Evolutionary conservation across 2,888 invertebrate genomes (phyloP).

Genomic region (Punctoribates punctum): DNA sequence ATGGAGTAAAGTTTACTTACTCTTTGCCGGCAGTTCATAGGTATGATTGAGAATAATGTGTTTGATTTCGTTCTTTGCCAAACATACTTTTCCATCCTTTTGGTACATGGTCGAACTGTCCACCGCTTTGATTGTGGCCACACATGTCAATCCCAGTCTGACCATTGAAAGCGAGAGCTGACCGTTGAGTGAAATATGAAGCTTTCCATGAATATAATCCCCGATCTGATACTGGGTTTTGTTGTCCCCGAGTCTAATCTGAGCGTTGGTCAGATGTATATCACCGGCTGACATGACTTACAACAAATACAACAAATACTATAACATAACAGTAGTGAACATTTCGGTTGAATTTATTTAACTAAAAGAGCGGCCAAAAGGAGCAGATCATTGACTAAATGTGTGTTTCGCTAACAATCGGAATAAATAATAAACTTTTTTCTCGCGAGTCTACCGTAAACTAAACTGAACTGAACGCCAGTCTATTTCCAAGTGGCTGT

Average conservation of each 20-base stretch:
- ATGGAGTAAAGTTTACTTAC: slow-evolving; percentile 2
- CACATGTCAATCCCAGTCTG: slow-evolving; percentile 8
- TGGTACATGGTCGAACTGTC: not conserved
- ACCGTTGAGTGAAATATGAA: slow-evolving; percentile 17
- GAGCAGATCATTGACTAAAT: not conserved
- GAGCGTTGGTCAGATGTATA: slow-evolving; percentile 16
- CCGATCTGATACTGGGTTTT: slow-evolving; percentile 17
- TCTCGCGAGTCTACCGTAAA: not conserved
- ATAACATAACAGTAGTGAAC: not conserved
- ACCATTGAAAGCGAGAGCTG: slow-evolving; percentile 3
- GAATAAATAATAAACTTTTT: slow-evolving; percentile 1
- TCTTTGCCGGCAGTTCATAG: slow-evolving; percentile 24
- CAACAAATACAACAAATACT: not conserved
- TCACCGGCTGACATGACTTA: not conserved
- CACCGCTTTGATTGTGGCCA: not conserved
- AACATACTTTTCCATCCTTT: slow-evolving; percentile 8
- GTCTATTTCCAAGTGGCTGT: not conserved
- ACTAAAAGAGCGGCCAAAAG: no score
- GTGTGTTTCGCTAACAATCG: not conserved
- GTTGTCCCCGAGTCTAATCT: slow-evolving; percentile 4
- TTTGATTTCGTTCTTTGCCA: not conserved
- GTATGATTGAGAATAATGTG: slow-evolving; percentile 7
- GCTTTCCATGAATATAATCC: slow-evolving; percentile 22
- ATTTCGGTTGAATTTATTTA: no score
- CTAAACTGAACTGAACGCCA: not conserved